Evolutionary conservation across 2,888 invertebrate genomes (phyloP).

Genomic region (Limnephilus marmoratus): DNA sequence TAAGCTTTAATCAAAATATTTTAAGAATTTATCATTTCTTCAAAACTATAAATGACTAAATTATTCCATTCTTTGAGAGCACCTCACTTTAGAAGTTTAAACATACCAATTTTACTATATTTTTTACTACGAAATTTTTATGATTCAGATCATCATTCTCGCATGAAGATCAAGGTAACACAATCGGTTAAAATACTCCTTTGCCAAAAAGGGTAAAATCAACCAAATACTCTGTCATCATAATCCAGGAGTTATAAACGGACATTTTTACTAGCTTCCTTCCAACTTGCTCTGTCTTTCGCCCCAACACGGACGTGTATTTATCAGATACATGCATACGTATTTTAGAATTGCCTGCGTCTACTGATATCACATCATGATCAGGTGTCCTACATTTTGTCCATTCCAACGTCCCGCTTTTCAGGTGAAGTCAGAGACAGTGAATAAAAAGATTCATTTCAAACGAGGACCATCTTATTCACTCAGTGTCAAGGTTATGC

Average conservation of each 20-base stretch:
- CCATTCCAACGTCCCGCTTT: neutral
- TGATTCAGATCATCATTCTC: neutral
- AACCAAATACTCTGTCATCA: neutral
- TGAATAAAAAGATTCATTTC: slow-evolving; percentile 5
- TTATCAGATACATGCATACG: slow-evolving; percentile 15
- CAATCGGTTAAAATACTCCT: neutral
- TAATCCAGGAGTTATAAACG: neutral
- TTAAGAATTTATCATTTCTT: neutral
- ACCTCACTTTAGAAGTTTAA: neutral
- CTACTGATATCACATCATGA: slow-evolving; percentile 42
- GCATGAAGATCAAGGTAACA: neutral
- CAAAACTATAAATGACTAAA: neutral
- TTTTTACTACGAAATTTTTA: neutral
- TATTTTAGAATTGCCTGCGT: slow-evolving; percentile 24
- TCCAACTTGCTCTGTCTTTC: neutral
- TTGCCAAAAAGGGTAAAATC: neutral
- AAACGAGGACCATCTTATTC: neutral
- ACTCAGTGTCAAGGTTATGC: neutral
- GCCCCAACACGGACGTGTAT: neutral
- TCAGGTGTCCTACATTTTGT: slow-evolving; percentile 49
- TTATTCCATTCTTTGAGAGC: neutral
- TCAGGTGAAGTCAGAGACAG: neutral
- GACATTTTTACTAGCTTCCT: slow-evolving; percentile 14
- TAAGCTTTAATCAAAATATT: neutral
- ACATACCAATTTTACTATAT: neutral